Evolutionary conservation across 2,113 vertebrate genomes (phyloP).

Genomic region (Vombatus ursinus): DNA sequence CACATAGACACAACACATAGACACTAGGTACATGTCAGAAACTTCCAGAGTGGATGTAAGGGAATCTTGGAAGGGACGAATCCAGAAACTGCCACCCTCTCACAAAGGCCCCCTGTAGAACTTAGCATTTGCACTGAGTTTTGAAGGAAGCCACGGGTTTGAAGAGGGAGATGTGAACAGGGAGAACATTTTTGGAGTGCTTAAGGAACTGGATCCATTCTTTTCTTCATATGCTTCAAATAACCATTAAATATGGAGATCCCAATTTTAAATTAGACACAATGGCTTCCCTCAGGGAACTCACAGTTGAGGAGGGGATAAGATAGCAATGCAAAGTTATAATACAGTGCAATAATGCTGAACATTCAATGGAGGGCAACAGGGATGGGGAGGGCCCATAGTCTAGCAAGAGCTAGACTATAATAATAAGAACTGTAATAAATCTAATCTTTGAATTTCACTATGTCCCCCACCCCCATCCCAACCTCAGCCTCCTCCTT

Average conservation of each 20-base stretch:
- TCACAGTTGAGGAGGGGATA: neutral
- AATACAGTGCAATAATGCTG: no score
- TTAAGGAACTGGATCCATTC: neutral
- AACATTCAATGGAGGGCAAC: no score
- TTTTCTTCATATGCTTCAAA: neutral
- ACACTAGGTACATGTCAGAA: neutral
- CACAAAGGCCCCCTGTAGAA: no score
- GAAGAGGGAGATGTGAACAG: neutral
- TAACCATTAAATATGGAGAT: no score
- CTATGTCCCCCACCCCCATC: no score
- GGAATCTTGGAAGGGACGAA: no score
- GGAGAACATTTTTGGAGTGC: neutral
- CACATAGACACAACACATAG: neutral
- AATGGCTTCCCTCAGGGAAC: no score
- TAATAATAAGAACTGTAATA: no score
- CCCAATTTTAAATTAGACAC: no score
- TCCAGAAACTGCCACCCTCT: no score
- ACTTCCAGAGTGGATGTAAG: neutral
- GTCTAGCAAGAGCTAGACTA: no score
- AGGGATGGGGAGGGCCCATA: no score
- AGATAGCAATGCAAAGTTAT: neutral
- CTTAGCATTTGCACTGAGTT: neutral
- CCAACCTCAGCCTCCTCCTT: neutral
- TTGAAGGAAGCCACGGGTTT: neutral
- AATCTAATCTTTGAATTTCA: neutral